Evolutionary conservation across 2,113 vertebrate species (phyloP), one percentile per base, ranked within the genome.

Genomic region (Candoia aspera): DNA sequence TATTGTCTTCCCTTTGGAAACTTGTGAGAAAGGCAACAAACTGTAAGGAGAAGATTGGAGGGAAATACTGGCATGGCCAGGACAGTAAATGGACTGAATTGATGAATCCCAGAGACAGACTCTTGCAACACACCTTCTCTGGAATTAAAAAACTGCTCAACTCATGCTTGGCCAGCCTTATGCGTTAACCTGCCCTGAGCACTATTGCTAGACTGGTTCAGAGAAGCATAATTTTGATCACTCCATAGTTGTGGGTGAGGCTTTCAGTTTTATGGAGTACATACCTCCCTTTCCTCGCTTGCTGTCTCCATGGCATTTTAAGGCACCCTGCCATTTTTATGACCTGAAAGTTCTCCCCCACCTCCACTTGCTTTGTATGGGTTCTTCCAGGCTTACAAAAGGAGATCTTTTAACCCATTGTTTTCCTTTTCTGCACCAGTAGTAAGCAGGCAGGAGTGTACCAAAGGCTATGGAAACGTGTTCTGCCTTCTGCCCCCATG

Each of bases 241-340:
- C 42, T 88, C 60, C 37, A 62, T 15, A 90, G 58, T 91, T 86
- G 87, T 1, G 46, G n/a, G 60, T 0, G 0, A 87, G 33, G 79
- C 90, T 90, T 64, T 91, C 85, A 42, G 64, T 83, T 83, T 87
- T 84, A 89, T 62, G 57, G 91, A 84, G 53, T 73, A 24, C 42
- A 84, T n/a, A 60, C 57, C 55, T 53, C 42, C 46, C 57, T 19
- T 29, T 29, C 57, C 62, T 37, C 21, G 12, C 85, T 37, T 79
- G 11, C n/a, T 57, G 1, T 15, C 64, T 83, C 91, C 26, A 9
- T 88, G 73, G 73, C 24, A 54, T 19, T 23, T 42, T 4, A 89
- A 86, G 12, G 0, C 91, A 5, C 8, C 3, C 1, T 19, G 53
- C 26, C 17, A 23, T 4, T 11, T 3, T 6, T 26, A 90, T 64